A percentile compares a stretch with the other conserved stretches of the same genome.
Conservation (phyloP, 1,140 invertebrate species). For the Drosophila nigrodunni region DNA sequence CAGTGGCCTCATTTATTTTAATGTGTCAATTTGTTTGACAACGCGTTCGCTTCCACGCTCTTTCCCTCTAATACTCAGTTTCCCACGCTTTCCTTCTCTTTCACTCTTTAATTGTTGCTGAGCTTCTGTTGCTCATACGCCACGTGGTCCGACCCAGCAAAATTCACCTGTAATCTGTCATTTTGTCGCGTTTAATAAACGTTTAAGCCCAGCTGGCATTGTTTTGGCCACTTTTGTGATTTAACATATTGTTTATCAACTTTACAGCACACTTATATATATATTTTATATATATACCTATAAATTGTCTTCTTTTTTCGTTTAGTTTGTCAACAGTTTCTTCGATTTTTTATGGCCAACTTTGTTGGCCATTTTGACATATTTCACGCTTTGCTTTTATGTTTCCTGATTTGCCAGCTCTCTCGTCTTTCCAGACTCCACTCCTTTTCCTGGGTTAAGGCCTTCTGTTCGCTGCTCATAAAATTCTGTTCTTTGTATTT, state of each 20-base stretch:
- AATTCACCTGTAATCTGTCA: conserved; percentile 71
- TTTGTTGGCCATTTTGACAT: conserved; percentile 50
- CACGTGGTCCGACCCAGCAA: conserved; percentile 18
- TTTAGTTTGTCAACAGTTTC: conserved; percentile 29
- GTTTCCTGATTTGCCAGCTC: conserved; percentile 17
- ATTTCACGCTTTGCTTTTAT: conserved; percentile 56
- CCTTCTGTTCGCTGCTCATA: conserved; percentile 39
- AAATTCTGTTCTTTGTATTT: conserved; percentile 53
- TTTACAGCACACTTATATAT: conserved; percentile 33
- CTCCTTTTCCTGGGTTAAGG: conserved; percentile 13
- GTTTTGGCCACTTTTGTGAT: conserved; percentile 36
- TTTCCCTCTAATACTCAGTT: no score
- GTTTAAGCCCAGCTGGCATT: conserved; percentile 46
- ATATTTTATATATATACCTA: background rate
- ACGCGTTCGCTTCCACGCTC: background rate
- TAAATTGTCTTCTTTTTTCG: background rate
- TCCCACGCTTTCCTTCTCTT: background rate
- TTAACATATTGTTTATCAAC: conserved; percentile 38
- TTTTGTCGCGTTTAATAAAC: conserved; percentile 65
- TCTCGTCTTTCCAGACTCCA: background rate
- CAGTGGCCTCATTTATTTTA: conserved; percentile 82
- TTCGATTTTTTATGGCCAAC: conserved; percentile 24
- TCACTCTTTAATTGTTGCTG: conserved; percentile 37
- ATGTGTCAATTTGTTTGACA: conserved; percentile 81
- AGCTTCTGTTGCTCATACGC: conserved; percentile 34